Conservation (phyloP, 2,797 vertebrate genomes). For the Streptopelia turtur region DNA sequence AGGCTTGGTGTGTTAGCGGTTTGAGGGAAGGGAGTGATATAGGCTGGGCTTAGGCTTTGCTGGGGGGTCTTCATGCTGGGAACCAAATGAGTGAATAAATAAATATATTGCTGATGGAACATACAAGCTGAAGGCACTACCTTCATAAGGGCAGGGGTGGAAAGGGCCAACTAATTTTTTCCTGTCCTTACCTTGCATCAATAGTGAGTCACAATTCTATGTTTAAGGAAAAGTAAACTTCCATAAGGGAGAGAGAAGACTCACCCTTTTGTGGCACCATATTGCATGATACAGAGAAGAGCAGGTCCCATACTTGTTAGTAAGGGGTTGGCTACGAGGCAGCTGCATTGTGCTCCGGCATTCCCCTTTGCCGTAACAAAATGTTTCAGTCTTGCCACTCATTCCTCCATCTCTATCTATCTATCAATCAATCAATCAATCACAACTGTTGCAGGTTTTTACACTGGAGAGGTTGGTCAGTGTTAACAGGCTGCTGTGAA, state of each 20-base stretch:
- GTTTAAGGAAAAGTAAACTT: not conserved
- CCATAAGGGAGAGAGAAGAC: rapidly evolving
- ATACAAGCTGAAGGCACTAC: not conserved
- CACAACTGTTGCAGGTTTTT: not conserved
- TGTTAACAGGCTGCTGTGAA: not conserved
- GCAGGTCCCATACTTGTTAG: not conserved
- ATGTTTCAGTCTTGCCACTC: not conserved
- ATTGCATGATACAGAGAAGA: not conserved
- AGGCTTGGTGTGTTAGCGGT: not conserved
- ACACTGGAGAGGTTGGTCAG: not conserved
- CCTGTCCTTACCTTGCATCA: not conserved
- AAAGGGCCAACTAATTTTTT: rapidly evolving
- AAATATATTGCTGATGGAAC: not conserved
- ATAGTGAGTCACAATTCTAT: not conserved
- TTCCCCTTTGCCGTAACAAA: not conserved
- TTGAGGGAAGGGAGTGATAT: not conserved
- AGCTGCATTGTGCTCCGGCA: not conserved
- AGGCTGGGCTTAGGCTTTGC: not conserved
- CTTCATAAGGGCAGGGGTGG: not conserved
- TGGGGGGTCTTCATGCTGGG: not conserved
- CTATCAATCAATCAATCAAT: not conserved
- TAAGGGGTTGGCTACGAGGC: not conserved
- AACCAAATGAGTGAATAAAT: not conserved
- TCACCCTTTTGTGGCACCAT: rapidly evolving
- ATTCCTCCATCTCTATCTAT: not conserved